These are phyloP conservation scores for Eubucco bourcierii DNA, from an alignment of 2,113 vertebrate genomes.

Conservation along the genomic window DNA sequence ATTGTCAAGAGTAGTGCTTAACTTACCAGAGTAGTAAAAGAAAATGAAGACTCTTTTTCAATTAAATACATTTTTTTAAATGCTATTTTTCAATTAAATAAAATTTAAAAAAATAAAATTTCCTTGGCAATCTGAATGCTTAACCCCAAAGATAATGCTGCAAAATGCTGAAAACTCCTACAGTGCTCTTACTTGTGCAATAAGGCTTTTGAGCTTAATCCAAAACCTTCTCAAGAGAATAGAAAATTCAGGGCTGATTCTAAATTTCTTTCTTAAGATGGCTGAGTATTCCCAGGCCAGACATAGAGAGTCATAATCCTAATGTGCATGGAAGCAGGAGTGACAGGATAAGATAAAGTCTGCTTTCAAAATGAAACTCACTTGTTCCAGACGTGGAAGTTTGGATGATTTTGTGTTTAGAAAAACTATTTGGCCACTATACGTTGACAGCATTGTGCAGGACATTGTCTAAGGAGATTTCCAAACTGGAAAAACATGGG, in stretches of 20 bases:
- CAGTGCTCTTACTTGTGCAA: not conserved
- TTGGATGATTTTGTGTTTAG: not conserved
- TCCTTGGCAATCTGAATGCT: not conserved
- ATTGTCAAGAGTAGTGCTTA: not conserved
- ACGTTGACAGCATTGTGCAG: not conserved
- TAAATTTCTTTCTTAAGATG: not conserved
- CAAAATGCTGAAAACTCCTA: not conserved
- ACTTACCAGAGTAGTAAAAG: not conserved
- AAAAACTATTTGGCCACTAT: not conserved
- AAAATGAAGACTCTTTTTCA: not conserved
- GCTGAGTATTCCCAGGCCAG: not conserved
- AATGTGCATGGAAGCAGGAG: not conserved
- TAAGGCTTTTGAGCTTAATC: not conserved
- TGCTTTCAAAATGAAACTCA: not conserved
- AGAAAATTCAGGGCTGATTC: not conserved
- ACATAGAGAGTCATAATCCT: fast-evolving
- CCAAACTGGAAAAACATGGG: too few relatives aligned
- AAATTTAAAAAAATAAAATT: too few relatives aligned
- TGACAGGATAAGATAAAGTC: not conserved
- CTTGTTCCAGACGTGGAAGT: not conserved
- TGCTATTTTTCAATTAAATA: not conserved
- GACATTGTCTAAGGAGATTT: not conserved
- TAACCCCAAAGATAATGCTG: not conserved
- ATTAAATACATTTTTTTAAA: too few relatives aligned
- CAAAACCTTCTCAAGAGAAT: not conserved